Percentiles rank a stretch among this genome's conserved stretches.
These are phyloP conservation scores for Drosophila jambulina DNA, from an alignment of 1,140 invertebrate species.

Conservation along the genomic window DNA sequence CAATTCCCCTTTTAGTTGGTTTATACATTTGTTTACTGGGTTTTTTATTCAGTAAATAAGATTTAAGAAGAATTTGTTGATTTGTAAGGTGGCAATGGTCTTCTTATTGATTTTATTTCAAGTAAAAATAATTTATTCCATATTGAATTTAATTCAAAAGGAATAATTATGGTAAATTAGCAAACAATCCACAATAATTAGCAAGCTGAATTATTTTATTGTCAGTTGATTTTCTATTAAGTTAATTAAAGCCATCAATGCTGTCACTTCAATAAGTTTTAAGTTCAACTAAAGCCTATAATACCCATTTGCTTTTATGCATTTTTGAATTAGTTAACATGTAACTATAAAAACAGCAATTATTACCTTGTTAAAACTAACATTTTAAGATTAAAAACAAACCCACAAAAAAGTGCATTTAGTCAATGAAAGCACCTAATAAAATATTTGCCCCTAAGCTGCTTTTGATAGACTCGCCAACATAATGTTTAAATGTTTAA, in stretches of 20 bases:
- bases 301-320: not conserved
- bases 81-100: not conserved
- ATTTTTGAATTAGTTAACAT: not conserved
- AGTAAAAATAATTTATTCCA: not conserved
- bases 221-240: not conserved
- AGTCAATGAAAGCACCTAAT: not conserved
- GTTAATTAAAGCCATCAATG: not conserved
- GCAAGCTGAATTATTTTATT: not conserved
- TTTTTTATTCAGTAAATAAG: not conserved
- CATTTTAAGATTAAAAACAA: not conserved
- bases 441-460: not conserved
- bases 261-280: not conserved
- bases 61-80: not conserved
- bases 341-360: not conserved
- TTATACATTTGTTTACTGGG: not conserved
- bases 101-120: not conserved
- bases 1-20: not conserved
- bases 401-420: not conserved
- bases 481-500: not conserved
- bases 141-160: not conserved
- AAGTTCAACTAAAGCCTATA: not conserved
- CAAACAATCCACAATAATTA: not conserved
- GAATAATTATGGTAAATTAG: not conserved
- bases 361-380: not conserved
- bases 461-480: not conserved